These are phyloP conservation scores for Hypolimnas misippus DNA, from an alignment of 2,888 invertebrate species.

Conservation along the genomic window DNA sequence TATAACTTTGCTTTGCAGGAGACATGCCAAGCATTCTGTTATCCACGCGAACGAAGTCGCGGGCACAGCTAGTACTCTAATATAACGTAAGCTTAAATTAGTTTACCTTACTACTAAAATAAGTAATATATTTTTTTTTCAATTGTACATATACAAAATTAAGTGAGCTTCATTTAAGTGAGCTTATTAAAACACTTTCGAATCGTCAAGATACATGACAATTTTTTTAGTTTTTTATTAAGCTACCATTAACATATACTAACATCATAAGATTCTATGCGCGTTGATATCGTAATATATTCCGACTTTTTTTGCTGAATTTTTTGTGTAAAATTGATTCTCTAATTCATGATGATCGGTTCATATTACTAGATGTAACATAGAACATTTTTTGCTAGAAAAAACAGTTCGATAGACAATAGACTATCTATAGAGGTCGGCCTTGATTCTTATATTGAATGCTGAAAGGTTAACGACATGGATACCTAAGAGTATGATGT, in stretches of 20 bases:
- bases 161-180: too few relatives aligned
- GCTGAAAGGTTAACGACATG: conserved; percentile 28
- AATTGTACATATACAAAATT: too few relatives aligned
- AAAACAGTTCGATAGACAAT: conserved; percentile 24
- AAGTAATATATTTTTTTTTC: too few relatives aligned
- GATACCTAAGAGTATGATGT: not conserved
- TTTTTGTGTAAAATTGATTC: conserved; percentile 8
- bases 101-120: not conserved
- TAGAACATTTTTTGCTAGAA: conserved; percentile 7
- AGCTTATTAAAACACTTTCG: too few relatives aligned
- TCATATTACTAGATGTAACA: conserved; percentile 14
- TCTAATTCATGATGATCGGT: conserved; percentile 13
- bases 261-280: not conserved
- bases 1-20: too few relatives aligned
- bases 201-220: too few relatives aligned
- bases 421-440: conserved; percentile 11
- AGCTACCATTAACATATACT: too few relatives aligned
- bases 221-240: too few relatives aligned
- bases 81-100: conserved; percentile 15
- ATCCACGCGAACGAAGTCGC: too few relatives aligned
- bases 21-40: too few relatives aligned
- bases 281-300: conserved; percentile 3
- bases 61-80: too few relatives aligned
- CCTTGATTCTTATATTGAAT: conserved; percentile 33
- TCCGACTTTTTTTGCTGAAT: conserved; percentile 1